Base-by-base conservation (phyloP, 2,888 invertebrate genomes). In the Hofmannophila pseudospretella region DNA sequence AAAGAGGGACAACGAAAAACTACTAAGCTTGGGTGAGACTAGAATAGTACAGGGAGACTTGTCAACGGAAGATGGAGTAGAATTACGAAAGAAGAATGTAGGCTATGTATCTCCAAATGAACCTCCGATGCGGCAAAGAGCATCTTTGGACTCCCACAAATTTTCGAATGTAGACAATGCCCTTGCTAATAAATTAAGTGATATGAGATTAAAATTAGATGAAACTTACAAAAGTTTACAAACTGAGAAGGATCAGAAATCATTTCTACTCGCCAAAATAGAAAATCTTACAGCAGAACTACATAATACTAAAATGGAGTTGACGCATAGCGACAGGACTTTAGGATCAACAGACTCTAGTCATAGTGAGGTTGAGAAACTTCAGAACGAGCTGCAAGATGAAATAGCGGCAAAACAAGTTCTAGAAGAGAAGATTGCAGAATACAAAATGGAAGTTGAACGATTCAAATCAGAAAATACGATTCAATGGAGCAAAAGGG, bases 391-490 rank as follows among this genome's bases (percentile, higher is more conserved):
- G 44, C 36, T 86, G 26, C 86, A 86, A 49, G 86, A 86, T 41
- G 86, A 86, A 54, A 58, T 81, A 34, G 82, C 84, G 28, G 81
- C 80, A 1, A 86, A 85, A 50, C 86, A 86, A 49, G 85, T 85
- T 1, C 37, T 86, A 36, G 85, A 82, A 50, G 86, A 86, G 40
- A 80, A 74, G 44, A 71, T 79, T 12, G 81, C 84, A 0, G 85
- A 85, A 45, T 50, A 64, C 8, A 80, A 70, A 58, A 82, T 86
- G 67, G 78, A 96, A 90, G 75, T 97, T 51, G 97, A 97, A 67
- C 88, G 92, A 51, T 82, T 97, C 8, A 97, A 97, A 81, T 93
- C 94, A 0, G 97, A 97, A 80, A 97, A 97, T 76, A 96, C 96
- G 0, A 91, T 94, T 1, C 97, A 97, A 68, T 97, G 97, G 97